A percentile compares a stretch with the other conserved stretches of the same genome.
These are phyloP conservation scores for Amphiura filiformis DNA, from an alignment of 35 echinoderm and acorn worm species.

Conservation along the genomic window DNA sequence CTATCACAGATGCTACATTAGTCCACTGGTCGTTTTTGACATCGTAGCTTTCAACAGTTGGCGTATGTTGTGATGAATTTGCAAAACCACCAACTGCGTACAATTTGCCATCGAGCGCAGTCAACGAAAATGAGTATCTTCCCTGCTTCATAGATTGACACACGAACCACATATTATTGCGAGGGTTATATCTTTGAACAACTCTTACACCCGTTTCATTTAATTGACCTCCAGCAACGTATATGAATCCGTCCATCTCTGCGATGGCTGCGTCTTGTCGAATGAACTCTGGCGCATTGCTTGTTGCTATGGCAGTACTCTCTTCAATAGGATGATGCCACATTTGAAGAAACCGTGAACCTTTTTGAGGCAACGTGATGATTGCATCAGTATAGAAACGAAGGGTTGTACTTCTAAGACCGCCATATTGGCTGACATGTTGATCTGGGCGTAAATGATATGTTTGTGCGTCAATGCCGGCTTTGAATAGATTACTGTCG, in stretches of 20 bases:
- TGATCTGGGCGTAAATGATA: not conserved
- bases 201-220: not conserved
- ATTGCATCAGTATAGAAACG: not conserved
- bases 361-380: not conserved
- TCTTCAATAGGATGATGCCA: not conserved
- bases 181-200: not conserved
- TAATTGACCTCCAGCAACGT: not conserved
- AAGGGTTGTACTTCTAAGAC: not conserved
- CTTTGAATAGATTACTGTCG: not conserved
- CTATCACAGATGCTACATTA: not conserved
- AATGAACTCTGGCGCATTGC: not conserved
- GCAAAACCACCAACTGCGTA: not conserved
- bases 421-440: not conserved
- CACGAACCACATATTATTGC: not conserved
- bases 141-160: not conserved
- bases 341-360: not conserved
- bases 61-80: not conserved
- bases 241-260: not conserved
- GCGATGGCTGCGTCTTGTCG: not conserved
- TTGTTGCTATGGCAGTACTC: not conserved
- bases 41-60: not conserved
- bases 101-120: not conserved
- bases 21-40: not conserved
- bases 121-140: not conserved
- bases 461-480: not conserved